phyloP scores from a whole-genome alignment of 2,888 invertebrate species.

The Hypolimnas misippus region DNA sequence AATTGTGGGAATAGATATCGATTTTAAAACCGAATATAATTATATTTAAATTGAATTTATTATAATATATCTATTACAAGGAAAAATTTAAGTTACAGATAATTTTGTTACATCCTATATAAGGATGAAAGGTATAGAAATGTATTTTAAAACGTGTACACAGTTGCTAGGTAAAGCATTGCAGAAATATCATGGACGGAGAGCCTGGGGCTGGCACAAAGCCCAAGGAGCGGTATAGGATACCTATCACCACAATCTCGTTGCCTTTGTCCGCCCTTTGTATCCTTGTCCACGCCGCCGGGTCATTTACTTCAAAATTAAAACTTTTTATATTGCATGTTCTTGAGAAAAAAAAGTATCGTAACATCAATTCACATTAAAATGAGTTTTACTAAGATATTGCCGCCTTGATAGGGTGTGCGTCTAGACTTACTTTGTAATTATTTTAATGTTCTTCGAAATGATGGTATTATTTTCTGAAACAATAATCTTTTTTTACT shows the following conservation, averaged over 20 bases:
- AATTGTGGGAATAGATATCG: constrained; percentile 25
- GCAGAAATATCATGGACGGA: constrained; percentile 18
- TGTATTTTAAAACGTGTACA: constrained; percentile 4
- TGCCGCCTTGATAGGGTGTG: constrained; percentile 9
- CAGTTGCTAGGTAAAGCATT: constrained; percentile 25
- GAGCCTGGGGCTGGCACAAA: constrained; percentile 33
- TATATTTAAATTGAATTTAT: no score
- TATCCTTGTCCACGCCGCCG: constrained; percentile 27
- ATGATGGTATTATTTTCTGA: background rate
- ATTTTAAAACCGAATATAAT: background rate
- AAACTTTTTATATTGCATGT: constrained; percentile 21
- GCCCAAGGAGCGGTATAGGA: constrained; percentile 32
- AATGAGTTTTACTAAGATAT: constrained; percentile 11
- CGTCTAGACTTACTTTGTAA: constrained; percentile 21
- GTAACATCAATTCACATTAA: constrained; percentile 14
- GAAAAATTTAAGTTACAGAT: background rate
- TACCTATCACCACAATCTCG: constrained; percentile 35
- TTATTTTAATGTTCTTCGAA: constrained; percentile 7
- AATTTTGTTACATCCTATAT: background rate
- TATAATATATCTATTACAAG: background rate
- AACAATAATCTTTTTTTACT: background rate
- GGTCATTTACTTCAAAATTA: constrained; percentile 36
- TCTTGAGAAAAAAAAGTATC: constrained; percentile 11
- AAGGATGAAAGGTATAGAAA: background rate
- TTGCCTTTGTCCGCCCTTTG: constrained; percentile 33